Base-by-base conservation (phyloP, 2,797 vertebrate species). In the Notolepis coatsorum region DNA sequence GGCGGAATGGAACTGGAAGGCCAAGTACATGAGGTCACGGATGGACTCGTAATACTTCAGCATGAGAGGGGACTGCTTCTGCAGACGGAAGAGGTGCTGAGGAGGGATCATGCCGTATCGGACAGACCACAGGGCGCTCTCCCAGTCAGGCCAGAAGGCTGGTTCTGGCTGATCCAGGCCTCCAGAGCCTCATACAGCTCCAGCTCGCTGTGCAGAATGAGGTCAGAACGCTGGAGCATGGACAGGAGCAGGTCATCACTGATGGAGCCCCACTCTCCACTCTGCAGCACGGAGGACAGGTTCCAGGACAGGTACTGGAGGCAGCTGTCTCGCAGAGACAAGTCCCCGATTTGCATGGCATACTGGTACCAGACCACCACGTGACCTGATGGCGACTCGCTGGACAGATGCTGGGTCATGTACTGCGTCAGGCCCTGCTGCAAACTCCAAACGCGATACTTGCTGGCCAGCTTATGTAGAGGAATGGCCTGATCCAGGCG, bases 261-360 rank as follows among this genome's bases (percentile, higher is more conserved):
- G 77, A 97, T 94, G 0, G 94, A 92, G 65, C 78, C 82, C 97
- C 96, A 99, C 84, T 98, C 96, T 0, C 84, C 67, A 0, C 96
- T 96, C 75, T 93, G 92, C 46, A 95, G 90, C 71, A 97, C 94
- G 0, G 96, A 94, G 0, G 96, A 97, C 81, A 99, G 90, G 88
- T 99, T 98, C 97, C 97, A 99, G 79, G 96, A 95, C 80, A 99
- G 91, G 89, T 96, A 98, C 92, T 95, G 96, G 79, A 98, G 91
- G 89, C 96, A 98, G 84, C 93, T 96, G 81, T 97, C 94, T 66
- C 94, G 93, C 77, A 99, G 92, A 9, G 64, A 78, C 43, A 65
- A 23, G 23, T 99, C 96, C 2, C 94, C 95, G 0, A 93, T 92
- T 68, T 92, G 91, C 71, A 92, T 81, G 0, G 96, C 96, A 0